Evolutionary conservation across 1,140 invertebrate species (phyloP), one percentile per base, ranked within the genome.

Genomic region (Dendroctonus ponderosae): DNA sequence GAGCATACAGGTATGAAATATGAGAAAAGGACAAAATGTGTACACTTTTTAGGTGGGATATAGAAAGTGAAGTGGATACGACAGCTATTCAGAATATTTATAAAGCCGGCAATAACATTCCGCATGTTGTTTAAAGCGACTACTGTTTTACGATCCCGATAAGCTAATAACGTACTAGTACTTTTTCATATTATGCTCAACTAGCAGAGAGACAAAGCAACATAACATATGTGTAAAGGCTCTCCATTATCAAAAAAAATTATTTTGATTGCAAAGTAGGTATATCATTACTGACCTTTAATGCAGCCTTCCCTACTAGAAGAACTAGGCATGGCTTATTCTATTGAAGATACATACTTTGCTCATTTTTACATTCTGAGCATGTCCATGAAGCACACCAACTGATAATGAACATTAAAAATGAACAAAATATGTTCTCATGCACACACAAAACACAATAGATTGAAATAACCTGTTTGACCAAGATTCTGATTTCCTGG

Each of bases 301-400:
- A 54, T 74, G 73, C 73, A 76, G 76, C 76, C 76, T 74, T 76
- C 70, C 73, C 75, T 76, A 77, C 74, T 66, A 69, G 76, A 68
- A 67, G 76, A 70, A 71, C 26, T 26, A 26, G 26, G 26, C 26
- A 26, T 26, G 50, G 9, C 6, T 52, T n/a, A n/a, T 15, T 52
- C 50, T 52, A 26, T 52, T 52, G 9, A 52, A 26, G 50, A 41
- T 43, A 59, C 64, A 44, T 66, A 59, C 37, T 66, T 66, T 66
- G 64, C 56, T 59, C 54, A 57, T 57, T 65, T 56, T n/a, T 42
- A 42, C 8, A 12, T 14, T 46, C 26, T 46, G 46, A 56, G 12
- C 11, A 56, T 46, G 57, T n/a, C 12, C 7, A 50, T 50, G 15
- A n/a, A 52, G 8, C 50, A 52, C 8, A 52, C 3, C 9, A 52